Percentiles rank a stretch among this genome's conserved stretches.
Conservation (phyloP, 2,888 invertebrate genomes). For the Pilophorus perplexus region DNA sequence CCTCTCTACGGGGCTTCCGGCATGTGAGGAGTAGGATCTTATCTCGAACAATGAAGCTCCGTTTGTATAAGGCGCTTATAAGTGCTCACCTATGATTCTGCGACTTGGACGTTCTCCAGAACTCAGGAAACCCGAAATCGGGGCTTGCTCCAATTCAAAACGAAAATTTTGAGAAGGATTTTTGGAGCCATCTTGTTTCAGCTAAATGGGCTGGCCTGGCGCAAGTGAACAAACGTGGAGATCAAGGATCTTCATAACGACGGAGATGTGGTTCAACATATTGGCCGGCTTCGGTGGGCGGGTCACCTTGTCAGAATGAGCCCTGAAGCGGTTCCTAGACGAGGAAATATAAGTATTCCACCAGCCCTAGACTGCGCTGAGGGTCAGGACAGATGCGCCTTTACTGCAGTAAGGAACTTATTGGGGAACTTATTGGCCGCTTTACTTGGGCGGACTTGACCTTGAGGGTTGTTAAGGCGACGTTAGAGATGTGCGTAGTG, state of each 20-base stretch:
- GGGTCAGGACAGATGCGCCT: too few species aligned
- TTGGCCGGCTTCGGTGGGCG: background rate
- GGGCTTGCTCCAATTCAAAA: background rate
- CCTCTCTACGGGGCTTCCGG: too few species aligned
- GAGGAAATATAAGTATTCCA: too few species aligned
- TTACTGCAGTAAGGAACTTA: too few species aligned
- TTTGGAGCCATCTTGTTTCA: slow-evolving; percentile 22
- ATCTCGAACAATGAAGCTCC: background rate
- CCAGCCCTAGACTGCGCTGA: too few species aligned
- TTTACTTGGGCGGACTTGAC: too few species aligned
- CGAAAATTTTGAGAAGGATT: slow-evolving; percentile 21
- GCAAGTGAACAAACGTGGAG: background rate
- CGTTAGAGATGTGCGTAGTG: too few species aligned
- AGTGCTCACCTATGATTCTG: background rate
- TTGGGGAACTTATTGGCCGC: too few species aligned
- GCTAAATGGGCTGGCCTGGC: background rate
- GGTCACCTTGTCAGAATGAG: slow-evolving; percentile 8
- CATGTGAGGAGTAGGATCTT: background rate
- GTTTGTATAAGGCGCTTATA: too few species aligned
- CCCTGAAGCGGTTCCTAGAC: background rate
- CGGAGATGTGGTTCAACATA: background rate
- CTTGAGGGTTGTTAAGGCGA: too few species aligned
- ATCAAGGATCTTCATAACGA: slow-evolving; percentile 1
- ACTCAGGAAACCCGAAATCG: slow-evolving; percentile 7
- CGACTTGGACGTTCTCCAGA: slow-evolving; percentile 25